A percentile compares a stretch with the other conserved stretches of the same genome.
Conservation (phyloP, 2,797 vertebrate species). For the Pseudochaenichthys georgianus region DNA sequence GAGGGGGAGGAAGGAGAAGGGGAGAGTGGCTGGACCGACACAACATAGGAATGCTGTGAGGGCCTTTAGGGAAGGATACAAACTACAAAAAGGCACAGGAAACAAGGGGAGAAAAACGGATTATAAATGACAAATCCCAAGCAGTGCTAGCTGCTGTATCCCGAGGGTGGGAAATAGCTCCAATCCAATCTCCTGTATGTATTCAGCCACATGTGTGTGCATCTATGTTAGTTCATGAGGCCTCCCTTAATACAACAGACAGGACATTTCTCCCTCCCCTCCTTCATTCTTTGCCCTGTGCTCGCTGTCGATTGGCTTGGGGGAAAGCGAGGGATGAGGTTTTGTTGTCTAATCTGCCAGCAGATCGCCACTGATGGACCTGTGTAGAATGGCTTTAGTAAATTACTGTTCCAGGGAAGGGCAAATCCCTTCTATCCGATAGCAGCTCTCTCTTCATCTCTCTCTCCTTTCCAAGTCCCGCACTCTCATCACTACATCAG, state of each 20-base stretch:
- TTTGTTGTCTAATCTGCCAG: constrained; percentile 82
- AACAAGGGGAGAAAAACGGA: constrained; percentile 67
- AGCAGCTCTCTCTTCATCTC: constrained; percentile 71
- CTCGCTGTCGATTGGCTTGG: constrained; percentile 74
- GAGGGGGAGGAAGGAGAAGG: constrained; percentile 13
- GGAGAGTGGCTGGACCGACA: constrained; percentile 40
- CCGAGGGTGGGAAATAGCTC: constrained; percentile 56
- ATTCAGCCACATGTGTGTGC: constrained; percentile 29
- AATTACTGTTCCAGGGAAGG: constrained; percentile 83
- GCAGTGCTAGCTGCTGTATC: constrained; percentile 58
- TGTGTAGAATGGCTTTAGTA: constrained; percentile 85
- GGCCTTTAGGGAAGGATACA: constrained; percentile 62
- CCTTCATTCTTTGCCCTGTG: constrained; percentile 66
- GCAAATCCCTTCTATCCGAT: constrained; percentile 84
- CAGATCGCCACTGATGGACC: constrained; percentile 84
- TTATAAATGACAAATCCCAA: constrained; percentile 74
- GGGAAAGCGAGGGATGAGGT: constrained; percentile 75
- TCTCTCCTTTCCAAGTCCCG: constrained; percentile 58
- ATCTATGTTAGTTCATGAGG: constrained; percentile 40
- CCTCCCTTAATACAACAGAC: constrained; percentile 58
- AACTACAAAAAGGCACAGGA: constrained; percentile 61
- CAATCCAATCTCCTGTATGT: constrained; percentile 51
- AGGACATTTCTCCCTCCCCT: constrained; percentile 56
- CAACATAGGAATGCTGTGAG: constrained; percentile 61
- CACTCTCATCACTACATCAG: constrained; percentile 59